phyloP scores from a whole-genome alignment of 64 coral and sea anemone species.

The Stylophora pistillata region DNA sequence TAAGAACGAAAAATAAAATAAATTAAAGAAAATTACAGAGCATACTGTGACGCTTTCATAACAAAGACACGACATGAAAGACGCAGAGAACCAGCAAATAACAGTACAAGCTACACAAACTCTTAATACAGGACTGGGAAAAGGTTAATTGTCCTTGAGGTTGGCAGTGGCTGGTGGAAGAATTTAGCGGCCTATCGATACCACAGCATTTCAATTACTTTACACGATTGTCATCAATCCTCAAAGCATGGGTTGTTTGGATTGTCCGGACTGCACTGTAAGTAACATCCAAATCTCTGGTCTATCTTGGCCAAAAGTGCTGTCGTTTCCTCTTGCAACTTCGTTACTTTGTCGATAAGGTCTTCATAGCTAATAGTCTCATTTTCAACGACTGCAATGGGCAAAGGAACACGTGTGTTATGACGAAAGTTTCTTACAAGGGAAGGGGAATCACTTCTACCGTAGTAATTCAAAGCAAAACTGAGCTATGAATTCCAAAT shows the following conservation, averaged over 20 bases:
- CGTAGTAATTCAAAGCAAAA: no score
- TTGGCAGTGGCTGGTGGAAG: neutral
- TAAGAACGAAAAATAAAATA: no score
- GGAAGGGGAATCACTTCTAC: no score
- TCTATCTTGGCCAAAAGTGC: neutral
- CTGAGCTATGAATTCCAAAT: no score
- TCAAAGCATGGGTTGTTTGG: neutral
- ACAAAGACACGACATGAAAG: no score
- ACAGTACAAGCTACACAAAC: no score
- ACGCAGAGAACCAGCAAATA: no score
- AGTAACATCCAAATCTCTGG: neutral
- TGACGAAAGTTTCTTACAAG: no score
- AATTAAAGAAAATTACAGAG: no score
- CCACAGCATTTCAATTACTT: neutral
- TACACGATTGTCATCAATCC: neutral
- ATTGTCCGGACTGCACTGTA: neutral
- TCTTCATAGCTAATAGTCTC: conserved; percentile 39
- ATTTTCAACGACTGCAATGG: conserved; percentile 32
- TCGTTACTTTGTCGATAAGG: conserved; percentile 19
- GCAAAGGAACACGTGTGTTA: neutral
- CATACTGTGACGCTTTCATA: no score
- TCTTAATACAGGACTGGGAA: no score
- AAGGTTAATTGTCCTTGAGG: no score
- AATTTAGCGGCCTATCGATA: neutral
- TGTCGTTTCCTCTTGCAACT: conserved; percentile 27